Conservation (phyloP, 2,797 vertebrate genomes). For the Prunella strophiata region DNA sequence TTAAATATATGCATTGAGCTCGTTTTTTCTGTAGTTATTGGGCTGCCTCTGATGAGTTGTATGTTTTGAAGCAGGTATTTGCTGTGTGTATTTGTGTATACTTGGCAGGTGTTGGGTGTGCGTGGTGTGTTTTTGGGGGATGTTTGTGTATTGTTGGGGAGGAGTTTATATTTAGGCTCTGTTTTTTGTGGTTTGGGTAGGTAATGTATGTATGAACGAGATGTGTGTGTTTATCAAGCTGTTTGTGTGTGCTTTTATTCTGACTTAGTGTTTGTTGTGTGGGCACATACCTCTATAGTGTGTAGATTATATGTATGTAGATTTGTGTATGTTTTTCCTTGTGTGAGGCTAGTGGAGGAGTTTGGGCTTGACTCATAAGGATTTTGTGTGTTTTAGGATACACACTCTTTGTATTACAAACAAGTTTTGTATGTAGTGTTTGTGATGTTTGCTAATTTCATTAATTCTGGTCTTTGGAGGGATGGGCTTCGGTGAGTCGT, state of each 20-base stretch:
- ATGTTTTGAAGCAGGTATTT: conserved; percentile 46
- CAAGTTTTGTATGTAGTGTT: not conserved
- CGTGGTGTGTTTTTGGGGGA: conserved; percentile 62
- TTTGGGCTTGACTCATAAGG: conserved; percentile 45
- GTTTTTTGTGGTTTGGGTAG: conserved; percentile 64
- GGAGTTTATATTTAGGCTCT: conserved; percentile 68
- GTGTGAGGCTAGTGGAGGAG: conserved; percentile 39
- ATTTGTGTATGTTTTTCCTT: conserved; percentile 16
- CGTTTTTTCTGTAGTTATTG: conserved; percentile 10
- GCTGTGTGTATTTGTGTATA: conserved; percentile 33
- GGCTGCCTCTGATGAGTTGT: conserved; percentile 6
- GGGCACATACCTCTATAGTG: not conserved
- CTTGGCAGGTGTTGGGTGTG: conserved; percentile 26
- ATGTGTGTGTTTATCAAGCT: conserved; percentile 31
- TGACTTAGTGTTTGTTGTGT: conserved; percentile 43
- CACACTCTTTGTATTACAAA: not conserved
- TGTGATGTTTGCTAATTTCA: not conserved
- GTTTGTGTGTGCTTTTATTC: conserved; percentile 18
- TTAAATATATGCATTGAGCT: not conserved
- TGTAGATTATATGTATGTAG: not conserved
- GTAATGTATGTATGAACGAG: conserved; percentile 44
- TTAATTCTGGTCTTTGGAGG: not conserved
- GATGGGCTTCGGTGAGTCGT: not conserved
- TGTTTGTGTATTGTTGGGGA: conserved; percentile 64
- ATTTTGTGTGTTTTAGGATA: conserved; percentile 5